These are phyloP conservation scores for Iphiclides podalirius DNA, from an alignment of 2,888 invertebrate genomes.

Conservation along the genomic window DNA sequence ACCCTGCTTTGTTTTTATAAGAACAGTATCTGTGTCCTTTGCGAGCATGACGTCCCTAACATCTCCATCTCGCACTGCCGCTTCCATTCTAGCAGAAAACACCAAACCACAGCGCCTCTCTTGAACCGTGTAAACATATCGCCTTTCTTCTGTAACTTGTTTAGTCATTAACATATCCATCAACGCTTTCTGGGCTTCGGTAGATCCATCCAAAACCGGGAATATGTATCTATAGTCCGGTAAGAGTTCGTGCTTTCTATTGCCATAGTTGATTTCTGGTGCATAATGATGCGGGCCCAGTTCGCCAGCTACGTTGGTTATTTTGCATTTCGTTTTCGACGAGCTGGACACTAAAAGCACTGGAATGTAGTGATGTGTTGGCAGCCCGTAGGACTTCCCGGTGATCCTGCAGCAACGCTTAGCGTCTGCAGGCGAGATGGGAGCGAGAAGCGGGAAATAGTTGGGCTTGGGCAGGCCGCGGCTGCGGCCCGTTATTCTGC, in stretches of 20 bases:
- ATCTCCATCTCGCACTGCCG: constrained; percentile 88
- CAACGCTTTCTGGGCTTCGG: constrained; percentile 83
- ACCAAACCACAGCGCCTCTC: constrained; percentile 87
- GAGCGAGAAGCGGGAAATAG: constrained; percentile 89
- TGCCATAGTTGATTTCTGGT: constrained; percentile 82
- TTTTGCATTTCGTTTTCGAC: constrained; percentile 79
- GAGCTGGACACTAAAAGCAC: constrained; percentile 81
- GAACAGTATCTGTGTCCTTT: constrained; percentile 86
- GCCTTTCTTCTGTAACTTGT: constrained; percentile 78
- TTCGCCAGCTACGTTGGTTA: constrained; percentile 83
- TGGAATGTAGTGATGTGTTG: constrained; percentile 89
- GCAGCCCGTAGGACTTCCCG: constrained; percentile 86
- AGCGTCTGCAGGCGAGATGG: constrained; percentile 91
- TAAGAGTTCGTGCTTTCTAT: constrained; percentile 83
- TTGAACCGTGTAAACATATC: constrained; percentile 87
- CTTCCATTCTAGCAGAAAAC: constrained; percentile 86
- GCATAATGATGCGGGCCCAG: constrained; percentile 82
- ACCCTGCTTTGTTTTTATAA: constrained; percentile 86
- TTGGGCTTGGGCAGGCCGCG: constrained; percentile 89
- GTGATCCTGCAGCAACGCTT: constrained; percentile 89
- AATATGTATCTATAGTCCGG: constrained; percentile 88
- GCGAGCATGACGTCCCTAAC: constrained; percentile 88
- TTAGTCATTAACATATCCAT: constrained; percentile 82
- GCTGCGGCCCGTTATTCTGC: constrained; percentile 90
- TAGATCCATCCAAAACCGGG: constrained; percentile 84